Percentiles rank a stretch among this genome's conserved stretches.
Evolutionary conservation across 2,113 vertebrate species (phyloP).

Genomic region (Nothocercus nigrocapillus): DNA sequence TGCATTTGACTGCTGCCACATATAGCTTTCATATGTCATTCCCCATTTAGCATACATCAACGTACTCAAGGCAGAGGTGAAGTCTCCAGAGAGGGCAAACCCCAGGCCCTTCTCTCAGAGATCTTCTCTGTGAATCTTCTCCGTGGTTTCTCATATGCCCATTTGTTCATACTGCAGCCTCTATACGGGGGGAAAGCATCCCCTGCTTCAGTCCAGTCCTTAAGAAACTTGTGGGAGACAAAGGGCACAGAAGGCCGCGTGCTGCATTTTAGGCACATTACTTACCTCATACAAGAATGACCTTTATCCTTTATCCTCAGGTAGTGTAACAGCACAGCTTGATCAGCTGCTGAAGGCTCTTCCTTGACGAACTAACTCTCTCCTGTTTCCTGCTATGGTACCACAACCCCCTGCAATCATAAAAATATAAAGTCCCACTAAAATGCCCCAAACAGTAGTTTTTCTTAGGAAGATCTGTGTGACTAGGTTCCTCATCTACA

Average conservation of each 20-base stretch:
- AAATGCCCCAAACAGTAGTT: not conserved
- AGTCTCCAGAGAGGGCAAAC: not conserved
- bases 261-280: not conserved
- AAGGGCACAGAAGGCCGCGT: not conserved
- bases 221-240: not conserved
- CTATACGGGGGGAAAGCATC: not conserved
- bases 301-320: not conserved
- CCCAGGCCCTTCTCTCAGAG: not conserved
- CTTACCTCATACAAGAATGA: not conserved
- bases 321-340: not conserved
- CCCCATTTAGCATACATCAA: not conserved
- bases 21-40: not conserved
- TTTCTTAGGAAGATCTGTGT: not conserved
- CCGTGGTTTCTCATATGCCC: not conserved
- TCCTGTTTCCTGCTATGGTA: not conserved
- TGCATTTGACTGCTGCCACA: not conserved
- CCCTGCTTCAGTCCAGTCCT: not conserved
- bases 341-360: not conserved
- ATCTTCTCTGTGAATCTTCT: not conserved
- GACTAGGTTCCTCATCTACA: not conserved
- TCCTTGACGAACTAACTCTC: not conserved
- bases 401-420: not conserved
- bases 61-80: not conserved
- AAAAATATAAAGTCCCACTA: not conserved
- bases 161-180: accelerated